Conservation (phyloP, 2,797 vertebrate species). For the Tapirus indicus region DNA sequence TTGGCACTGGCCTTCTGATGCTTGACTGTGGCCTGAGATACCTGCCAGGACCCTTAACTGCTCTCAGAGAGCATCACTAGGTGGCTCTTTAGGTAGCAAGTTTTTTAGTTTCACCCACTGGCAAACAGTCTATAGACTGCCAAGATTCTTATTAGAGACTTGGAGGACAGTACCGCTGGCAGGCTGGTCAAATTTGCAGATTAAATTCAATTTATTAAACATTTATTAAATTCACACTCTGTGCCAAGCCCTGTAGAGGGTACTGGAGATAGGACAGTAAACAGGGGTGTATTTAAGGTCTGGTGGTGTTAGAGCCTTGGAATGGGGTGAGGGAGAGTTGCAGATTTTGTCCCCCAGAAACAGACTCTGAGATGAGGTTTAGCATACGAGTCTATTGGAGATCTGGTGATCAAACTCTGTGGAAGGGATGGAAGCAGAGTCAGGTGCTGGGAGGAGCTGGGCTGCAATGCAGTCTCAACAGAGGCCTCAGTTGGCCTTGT, state of each 20-base stretch:
- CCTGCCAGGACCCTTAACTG: neutral
- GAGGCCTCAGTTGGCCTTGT: neutral
- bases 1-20: neutral
- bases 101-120: neutral
- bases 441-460: neutral
- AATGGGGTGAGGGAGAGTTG: too few relatives aligned
- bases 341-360: neutral
- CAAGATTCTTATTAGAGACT: neutral
- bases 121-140: neutral
- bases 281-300: neutral
- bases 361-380: neutral
- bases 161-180: neutral
- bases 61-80: neutral
- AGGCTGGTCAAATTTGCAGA: constrained; percentile 25
- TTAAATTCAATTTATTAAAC: constrained; percentile 48
- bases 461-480: neutral
- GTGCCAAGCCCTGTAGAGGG: neutral
- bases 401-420: neutral
- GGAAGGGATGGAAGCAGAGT: neutral
- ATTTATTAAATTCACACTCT: constrained; percentile 40
- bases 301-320: neutral
- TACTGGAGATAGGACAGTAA: neutral
- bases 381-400: neutral
- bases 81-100: neutral
- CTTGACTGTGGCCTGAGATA: neutral